Percentiles rank a stretch among this genome's conserved stretches.
Evolutionary conservation across 2,797 vertebrate genomes (phyloP).

Genomic region (Stomatorhinus walkeri): DNA sequence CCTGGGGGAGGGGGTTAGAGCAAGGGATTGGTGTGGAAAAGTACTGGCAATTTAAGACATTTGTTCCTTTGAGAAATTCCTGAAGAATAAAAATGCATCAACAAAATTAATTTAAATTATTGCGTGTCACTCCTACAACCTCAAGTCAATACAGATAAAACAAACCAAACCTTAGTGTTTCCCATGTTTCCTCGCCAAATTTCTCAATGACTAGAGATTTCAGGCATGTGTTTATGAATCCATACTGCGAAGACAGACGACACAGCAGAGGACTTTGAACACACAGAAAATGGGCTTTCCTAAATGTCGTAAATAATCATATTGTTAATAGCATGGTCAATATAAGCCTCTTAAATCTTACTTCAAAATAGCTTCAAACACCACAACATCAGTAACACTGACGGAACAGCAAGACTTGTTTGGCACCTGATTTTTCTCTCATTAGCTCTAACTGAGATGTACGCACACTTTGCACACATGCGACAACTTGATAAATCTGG

Average conservation of each 20-base stretch:
- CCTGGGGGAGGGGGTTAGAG: conserved; percentile 34
- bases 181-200: conserved; percentile 62
- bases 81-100: neutral
- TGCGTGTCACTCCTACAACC: neutral
- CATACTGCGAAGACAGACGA: conserved; percentile 50
- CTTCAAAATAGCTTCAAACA: neutral
- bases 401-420: neutral
- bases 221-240: conserved; percentile 73
- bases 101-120: neutral
- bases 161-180: conserved; percentile 54
- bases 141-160: neutral
- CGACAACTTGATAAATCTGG: neutral
- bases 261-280: neutral
- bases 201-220: conserved; percentile 65
- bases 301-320: neutral
- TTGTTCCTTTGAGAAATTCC: neutral
- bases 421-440: neutral
- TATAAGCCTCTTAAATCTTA: neutral
- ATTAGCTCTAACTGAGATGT: neutral
- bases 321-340: neutral
- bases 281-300: neutral
- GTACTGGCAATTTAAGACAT: neutral
- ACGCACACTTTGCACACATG: neutral
- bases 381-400: neutral
- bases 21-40: neutral